Evolutionary conservation across 2,888 invertebrate genomes (phyloP), one percentile per base, ranked within the genome.

Genomic region (Drosophila anceps): DNA sequence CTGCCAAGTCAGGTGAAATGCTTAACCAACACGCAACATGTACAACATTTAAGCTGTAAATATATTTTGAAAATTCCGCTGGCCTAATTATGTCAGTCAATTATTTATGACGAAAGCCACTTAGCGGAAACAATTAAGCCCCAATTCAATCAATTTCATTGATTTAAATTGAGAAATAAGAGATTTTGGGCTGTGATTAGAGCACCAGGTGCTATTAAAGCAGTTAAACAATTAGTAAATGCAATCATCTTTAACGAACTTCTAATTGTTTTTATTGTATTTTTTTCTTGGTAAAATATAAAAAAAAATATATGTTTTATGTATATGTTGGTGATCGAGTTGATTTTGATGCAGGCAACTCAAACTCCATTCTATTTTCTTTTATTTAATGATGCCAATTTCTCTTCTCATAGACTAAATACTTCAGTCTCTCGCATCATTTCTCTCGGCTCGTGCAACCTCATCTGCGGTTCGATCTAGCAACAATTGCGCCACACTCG

Each of bases 91-190:
- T 29, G 24, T 2, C 44, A 27, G 37, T 48, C 33, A 59, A 59
- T 59, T 59, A 29, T 46, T 46, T 59, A 59, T 46, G 46, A 27
- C 18, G 35, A 48, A 48, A 37, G 35, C n/a, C 35, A 46, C 33
- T 58, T 44, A 35, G 48, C 15, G 5, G 29, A 18, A 59, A 13
- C 59, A 59, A 59, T 59, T 48, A 27, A 10, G 5, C 35, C 33
- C 2, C 27, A 5, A 48, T 37, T 29, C 18, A 59, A 31, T 27
- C 39, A 39, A 27, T 18, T 54, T 54, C 54, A 54, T 18, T 37
- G 20, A 37, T n/a, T 37, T 37, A 8, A 33, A 54, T 54, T 27
- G 35, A 27, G 15, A 5, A 35, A 6, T 24, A 12, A n/a, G 33
- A 10, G 15, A 53, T 35, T 53, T 24, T 15, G 2, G 15, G 24